Evolutionary conservation across 2,113 vertebrate species (phyloP).

Genomic region (Diadophis punctatus): DNA sequence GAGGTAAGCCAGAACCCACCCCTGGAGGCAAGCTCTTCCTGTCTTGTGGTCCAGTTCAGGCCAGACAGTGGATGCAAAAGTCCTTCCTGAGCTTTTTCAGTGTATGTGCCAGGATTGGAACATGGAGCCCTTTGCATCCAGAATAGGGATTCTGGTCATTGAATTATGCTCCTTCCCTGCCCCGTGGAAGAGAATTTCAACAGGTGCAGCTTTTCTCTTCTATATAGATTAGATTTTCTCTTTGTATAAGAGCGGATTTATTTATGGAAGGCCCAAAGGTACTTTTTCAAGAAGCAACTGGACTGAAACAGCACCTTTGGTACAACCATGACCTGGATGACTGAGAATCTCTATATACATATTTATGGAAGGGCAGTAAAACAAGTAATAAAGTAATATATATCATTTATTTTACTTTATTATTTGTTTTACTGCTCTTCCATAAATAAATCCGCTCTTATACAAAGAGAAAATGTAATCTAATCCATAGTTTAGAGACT

Average conservation of each 20-base stretch:
- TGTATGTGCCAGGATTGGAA: neutral
- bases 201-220: neutral
- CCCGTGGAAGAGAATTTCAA: too few species aligned
- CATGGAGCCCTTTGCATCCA: neutral
- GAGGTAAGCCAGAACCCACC: too few species aligned
- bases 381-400: neutral
- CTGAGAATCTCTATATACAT: neutral
- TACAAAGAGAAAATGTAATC: constrained; percentile 5
- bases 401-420: neutral
- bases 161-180: neutral
- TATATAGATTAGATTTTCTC: neutral
- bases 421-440: neutral
- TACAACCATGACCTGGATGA: too few species aligned
- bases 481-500: neutral
- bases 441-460: neutral
- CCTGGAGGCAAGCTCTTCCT: neutral
- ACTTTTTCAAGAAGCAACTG: too few species aligned
- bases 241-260: neutral
- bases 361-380: neutral
- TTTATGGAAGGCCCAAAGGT: too few species aligned
- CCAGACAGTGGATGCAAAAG: neutral
- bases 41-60: neutral
- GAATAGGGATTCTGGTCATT: neutral
- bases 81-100: neutral
- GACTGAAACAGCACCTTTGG: too few species aligned